Conservation (phyloP, 2,113 vertebrate species). For the Grus americana region DNA sequence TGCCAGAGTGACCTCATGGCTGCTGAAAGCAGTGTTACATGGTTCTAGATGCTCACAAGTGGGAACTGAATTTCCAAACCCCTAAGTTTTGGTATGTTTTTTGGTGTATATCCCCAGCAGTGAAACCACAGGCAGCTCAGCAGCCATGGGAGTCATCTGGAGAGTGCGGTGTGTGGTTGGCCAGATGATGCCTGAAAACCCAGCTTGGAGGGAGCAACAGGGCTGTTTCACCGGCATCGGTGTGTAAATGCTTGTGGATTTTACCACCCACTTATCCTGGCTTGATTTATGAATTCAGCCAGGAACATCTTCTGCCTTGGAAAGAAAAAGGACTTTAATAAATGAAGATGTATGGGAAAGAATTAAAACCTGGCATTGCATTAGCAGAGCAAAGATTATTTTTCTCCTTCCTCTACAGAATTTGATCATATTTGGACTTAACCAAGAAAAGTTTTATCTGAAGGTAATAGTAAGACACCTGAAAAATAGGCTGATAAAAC, state of each 20-base stretch:
- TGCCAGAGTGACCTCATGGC: background rate
- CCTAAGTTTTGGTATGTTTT: background rate
- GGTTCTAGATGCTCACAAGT: background rate
- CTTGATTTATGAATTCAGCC: background rate
- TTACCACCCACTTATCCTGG: background rate
- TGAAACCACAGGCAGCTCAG: background rate
- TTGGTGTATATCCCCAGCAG: background rate
- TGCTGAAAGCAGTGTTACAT: accelerated
- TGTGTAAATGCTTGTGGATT: background rate
- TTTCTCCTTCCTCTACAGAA: background rate
- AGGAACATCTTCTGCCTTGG: background rate
- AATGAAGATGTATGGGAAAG: background rate
- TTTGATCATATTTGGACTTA: background rate
- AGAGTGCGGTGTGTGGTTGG: background rate
- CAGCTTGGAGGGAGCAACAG: background rate
- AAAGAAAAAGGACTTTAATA: background rate
- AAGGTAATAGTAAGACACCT: background rate
- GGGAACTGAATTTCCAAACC: background rate
- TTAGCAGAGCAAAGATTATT: background rate
- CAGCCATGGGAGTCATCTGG: background rate
- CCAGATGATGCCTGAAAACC: background rate
- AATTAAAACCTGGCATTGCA: background rate
- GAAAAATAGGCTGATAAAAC: background rate
- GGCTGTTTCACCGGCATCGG: background rate
- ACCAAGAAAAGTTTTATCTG: background rate